Evolutionary conservation across 2,888 invertebrate genomes (phyloP), one percentile per base, ranked within the genome.

Genomic region (Melieria omissa): DNA sequence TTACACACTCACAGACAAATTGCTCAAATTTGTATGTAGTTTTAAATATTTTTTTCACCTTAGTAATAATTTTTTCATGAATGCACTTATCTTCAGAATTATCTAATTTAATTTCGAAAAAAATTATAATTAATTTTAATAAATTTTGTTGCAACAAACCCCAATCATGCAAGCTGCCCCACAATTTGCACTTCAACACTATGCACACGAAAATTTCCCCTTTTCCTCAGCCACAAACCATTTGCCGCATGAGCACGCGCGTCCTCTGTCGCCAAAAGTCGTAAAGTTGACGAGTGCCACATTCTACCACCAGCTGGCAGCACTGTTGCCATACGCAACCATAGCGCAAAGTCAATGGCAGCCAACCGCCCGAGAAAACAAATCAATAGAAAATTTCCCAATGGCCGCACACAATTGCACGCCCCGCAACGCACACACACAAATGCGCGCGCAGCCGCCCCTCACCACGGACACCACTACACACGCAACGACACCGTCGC

Each of bases 261-360:
- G 10, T 44, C 70, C 52, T 55, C 77, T 77, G 9, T 12, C 12
- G 61, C 12, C 7, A 69, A 67, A 5, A 6, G 1, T 4, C 2
- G 0, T 7, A 12, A 71, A 8, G 14, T 5, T 0, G 4, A 4
- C 9, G 42, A 29, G 41, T 64, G 5, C 5, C n/a, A 49, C 63
- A 58, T 75, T 3, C 62, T 62, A 29, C 54, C 80, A 49, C 10
- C 70, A 83, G 83, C 69, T 73, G 73, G 74, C 72, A 72, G 46
- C 70, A 67, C 64, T 29, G 58, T 10, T 41, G 42, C 4, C 5
- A 10, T n/a, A 44, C 5, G 4, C 9, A 42, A 47, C 70, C 45
- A 14, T 65, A 14, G 7, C 67, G 49, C 10, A 73, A 73, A 29
- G 65, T 65, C 45, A 65, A 9, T 47, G 60, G 5, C n/a, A 14